Evolutionary conservation across 2,888 invertebrate genomes (phyloP).

Genomic region (Zhuqinia jingwanae): DNA sequence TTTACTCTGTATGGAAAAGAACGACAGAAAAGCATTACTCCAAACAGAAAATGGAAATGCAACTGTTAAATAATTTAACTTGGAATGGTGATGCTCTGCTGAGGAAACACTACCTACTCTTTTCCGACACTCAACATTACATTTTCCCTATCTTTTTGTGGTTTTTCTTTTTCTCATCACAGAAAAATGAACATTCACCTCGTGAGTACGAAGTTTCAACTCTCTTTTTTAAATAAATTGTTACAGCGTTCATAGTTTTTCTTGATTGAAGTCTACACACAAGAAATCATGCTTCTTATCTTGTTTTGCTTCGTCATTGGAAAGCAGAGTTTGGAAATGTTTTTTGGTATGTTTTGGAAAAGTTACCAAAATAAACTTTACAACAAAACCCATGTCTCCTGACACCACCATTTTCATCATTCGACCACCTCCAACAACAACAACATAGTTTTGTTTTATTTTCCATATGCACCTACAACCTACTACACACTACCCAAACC

Average conservation of each 20-base stretch:
- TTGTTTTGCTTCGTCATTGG: no score
- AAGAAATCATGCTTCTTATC: no score
- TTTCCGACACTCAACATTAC: no score
- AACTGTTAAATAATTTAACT: slow-evolving; percentile 3
- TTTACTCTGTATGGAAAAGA: slow-evolving; percentile 85
- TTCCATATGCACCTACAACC: neutral
- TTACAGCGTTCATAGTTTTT: no score
- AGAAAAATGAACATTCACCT: no score
- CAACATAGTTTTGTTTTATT: neutral
- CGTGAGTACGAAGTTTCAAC: no score
- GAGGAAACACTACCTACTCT: no score
- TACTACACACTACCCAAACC: neutral
- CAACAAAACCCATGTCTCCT: neutral
- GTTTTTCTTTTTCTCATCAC: slow-evolving; percentile 16
- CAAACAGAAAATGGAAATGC: neutral
- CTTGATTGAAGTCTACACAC: no score
- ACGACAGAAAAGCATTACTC: neutral
- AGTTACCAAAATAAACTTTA: neutral
- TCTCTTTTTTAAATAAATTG: no score
- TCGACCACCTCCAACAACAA: no score
- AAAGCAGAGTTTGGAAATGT: no score
- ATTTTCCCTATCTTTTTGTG: neutral
- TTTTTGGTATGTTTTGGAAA: neutral
- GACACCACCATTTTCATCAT: no score
- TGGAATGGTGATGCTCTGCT: neutral